These are phyloP conservation scores for Bagarius yarrelli DNA, from an alignment of 2,113 vertebrate genomes.

Conservation along the genomic window DNA sequence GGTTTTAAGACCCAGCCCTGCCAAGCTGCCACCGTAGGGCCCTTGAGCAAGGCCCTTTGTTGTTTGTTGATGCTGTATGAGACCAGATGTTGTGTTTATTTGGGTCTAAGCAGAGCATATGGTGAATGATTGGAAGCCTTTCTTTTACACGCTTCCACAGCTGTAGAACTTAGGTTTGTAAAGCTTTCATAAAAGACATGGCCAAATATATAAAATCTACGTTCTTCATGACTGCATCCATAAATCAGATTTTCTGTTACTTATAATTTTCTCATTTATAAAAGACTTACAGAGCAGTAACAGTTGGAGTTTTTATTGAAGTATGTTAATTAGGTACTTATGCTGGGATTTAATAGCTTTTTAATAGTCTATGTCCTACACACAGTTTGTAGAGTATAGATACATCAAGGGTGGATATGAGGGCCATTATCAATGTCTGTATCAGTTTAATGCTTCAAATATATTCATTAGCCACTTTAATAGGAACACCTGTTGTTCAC, in stretches of 20 bases:
- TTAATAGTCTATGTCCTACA: background rate
- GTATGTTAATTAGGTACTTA: conserved; percentile 10
- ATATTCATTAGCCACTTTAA: background rate
- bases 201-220: conserved; percentile 24
- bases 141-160: conserved; percentile 10
- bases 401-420: background rate
- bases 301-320: conserved; percentile 17
- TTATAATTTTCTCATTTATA: conserved; percentile 4
- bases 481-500: background rate
- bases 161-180: conserved; percentile 1
- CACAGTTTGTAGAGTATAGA: background rate
- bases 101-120: background rate
- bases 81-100: background rate
- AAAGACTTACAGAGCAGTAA: background rate
- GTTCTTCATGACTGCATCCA: background rate
- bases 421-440: background rate
- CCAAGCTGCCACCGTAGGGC: too few species aligned
- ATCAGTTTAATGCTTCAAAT: background rate
- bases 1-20: too few species aligned
- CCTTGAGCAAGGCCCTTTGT: too few species aligned
- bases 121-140: background rate
- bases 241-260: conserved; percentile 10
- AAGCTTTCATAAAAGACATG: background rate
- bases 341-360: background rate
- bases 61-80: background rate